Evolutionary conservation across 2,113 vertebrate genomes (phyloP), one percentile per base, ranked within the genome.

Genomic region (Pseudorhombus dupliciocellatus): DNA sequence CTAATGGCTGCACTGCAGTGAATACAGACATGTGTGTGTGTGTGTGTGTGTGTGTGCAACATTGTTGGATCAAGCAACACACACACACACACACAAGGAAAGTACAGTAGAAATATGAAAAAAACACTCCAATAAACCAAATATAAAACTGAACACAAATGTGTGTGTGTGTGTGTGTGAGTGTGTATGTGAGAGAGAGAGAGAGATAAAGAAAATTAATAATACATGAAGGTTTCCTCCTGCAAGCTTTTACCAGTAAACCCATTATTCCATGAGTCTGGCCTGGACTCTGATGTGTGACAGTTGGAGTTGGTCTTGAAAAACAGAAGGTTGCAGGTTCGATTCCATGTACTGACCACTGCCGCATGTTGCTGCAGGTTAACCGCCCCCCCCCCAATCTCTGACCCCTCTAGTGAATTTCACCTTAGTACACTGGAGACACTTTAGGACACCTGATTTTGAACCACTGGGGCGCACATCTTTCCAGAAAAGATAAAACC

Each of bases 1-100:
- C 89, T 93, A 93, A 93, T 93, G 91, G 90, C 86, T 89, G 92
- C 77, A 91, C 85, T 89, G 84, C 76, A 86, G 79, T 71, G 87
- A 83, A 85, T 90, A 84, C 77, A 91, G 67, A 85, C 83, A 69
- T 81, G 51, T 66, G 75, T 70, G 57, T 77, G 67, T 66, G 53
- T 64, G 70, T 58, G 60, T 50, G 20, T 70, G 70, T 70, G 52
- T 54, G 22, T 57, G 52, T 54, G 53, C 20, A 4, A 30, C 51
- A 80, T 77, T 66, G 75, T 61, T 28, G 66, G 62, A 66, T 31
- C 42, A 66, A 46, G 25, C n/a, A 20, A 30, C 30, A 30, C 30
- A 6, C 30, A 30, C 30, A 30, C 30, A 30, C 30, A 30, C 30
- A 30, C 30, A 30, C 30, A 30, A 30, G 34, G 34, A 37, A 65